phyloP scores from a whole-genome alignment of 2,113 vertebrate genomes.

The Hystrix cristata region DNA sequence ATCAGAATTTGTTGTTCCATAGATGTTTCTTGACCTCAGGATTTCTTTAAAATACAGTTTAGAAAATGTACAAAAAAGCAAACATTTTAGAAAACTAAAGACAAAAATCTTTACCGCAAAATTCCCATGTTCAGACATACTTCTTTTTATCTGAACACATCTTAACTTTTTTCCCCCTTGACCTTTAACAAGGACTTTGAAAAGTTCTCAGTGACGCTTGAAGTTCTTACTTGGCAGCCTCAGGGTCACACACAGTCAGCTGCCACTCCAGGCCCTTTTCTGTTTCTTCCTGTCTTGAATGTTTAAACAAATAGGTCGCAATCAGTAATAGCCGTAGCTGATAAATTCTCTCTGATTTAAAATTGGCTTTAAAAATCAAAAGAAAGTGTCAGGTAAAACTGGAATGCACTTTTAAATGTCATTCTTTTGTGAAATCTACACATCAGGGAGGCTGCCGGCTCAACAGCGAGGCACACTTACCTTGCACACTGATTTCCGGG shows the following conservation, averaged over 20 bases:
- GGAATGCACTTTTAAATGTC: not conserved
- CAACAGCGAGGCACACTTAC: not conserved
- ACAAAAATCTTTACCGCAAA: not conserved
- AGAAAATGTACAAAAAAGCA: conserved; percentile 60
- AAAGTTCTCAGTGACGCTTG: not conserved
- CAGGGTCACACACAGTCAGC: not conserved
- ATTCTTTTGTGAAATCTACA: conserved; percentile 15
- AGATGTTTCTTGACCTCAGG: not conserved
- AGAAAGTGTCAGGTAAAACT: conserved; percentile 38
- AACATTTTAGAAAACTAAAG: not conserved
- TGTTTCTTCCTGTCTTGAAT: not conserved
- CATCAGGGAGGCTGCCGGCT: conserved; percentile 10
- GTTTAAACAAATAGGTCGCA: conserved; percentile 12
- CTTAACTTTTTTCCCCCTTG: not conserved
- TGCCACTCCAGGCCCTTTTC: not conserved
- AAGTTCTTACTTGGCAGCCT: not conserved
- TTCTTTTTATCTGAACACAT: not conserved
- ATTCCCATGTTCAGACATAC: not conserved
- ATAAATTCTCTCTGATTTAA: conserved; percentile 63
- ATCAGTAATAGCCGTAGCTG: conserved; percentile 4
- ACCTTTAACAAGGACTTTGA: conserved; percentile 21
- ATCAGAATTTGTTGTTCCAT: not conserved
- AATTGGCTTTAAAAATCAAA: conserved; percentile 43
- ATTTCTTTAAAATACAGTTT: conserved; percentile 48
- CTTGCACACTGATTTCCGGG: not conserved